phyloP scores from a whole-genome alignment of 2,113 vertebrate species.

The Tupaia chinensis region DNA sequence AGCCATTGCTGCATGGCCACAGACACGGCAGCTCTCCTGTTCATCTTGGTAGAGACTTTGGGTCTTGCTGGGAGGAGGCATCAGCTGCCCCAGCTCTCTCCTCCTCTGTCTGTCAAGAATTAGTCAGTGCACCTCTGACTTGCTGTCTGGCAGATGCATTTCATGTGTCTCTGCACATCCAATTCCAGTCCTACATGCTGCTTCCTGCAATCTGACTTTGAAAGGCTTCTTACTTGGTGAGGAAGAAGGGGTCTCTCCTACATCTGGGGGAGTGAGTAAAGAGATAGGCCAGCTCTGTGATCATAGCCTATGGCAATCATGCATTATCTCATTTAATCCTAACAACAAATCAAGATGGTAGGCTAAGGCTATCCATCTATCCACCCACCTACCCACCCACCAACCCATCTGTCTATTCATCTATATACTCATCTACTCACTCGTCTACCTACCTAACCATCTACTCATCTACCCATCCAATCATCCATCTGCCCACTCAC shows the following conservation, averaged over 20 bases:
- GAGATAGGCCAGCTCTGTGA: not conserved
- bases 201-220: not conserved
- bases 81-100: not conserved
- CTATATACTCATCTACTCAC: no score
- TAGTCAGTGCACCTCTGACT: not conserved
- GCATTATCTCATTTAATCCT: not conserved
- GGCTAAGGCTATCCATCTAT: not conserved
- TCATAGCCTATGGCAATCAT: not conserved
- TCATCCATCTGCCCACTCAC: no score
- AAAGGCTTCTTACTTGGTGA: not conserved
- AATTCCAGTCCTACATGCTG: not conserved
- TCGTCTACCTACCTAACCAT: no score
- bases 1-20: not conserved
- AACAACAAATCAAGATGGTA: not conserved
- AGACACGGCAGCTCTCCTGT: not conserved
- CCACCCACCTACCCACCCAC: not conserved
- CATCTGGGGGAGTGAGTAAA: not conserved
- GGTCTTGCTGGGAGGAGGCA: not conserved
- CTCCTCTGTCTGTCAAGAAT: not conserved
- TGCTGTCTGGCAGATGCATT: rapidly evolving
- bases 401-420: no score
- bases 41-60: not conserved
- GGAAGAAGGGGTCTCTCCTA: not conserved
- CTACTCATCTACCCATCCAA: no score
- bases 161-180: not conserved